Base-by-base conservation (phyloP, 2,888 invertebrate species). In the Leucophenga montana region DNA sequence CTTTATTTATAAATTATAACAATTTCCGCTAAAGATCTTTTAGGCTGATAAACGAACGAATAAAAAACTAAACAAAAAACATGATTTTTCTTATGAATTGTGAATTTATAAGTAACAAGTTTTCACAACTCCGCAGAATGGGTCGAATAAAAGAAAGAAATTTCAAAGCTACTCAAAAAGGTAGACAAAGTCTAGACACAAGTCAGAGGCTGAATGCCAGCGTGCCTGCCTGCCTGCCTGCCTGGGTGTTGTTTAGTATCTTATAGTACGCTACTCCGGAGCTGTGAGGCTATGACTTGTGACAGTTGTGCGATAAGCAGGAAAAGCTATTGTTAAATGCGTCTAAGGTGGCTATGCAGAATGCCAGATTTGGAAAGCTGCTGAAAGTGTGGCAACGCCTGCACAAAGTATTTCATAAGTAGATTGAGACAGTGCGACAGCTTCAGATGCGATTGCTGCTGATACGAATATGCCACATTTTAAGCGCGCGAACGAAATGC, bases 271-370 rank as follows among this genome's bases (percentile, higher is more conserved):
- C 50, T 50, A 18, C 50, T 18, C n/a, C 3, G 16, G 3, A 16
- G n/a, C 57, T 11, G 31, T 57, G 57, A n/a, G 22, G 31, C 20
- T 18, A 14, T 18, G 46, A 62, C 62, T 64, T 64, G 62, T 48
- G 62, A 64, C 62, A 64, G 62, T 48, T 64, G 46, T n/a, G 18
- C 62, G 62, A 64, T 64, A 64, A 64, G 62, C 62, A 22, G 14
- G n/a, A 31, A 59, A 59, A 59, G 31, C 16, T 11, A 33, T 59
- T 33, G 59, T 59, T 59, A 33, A 56, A 5, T 11, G 14, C 11
- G 3, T 11, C 56, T 22, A 56, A 14, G 14, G 20, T 18, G 54
- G 54, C 22, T 1, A 50, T 6, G 22, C 22, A 3, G 20, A 20
- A 1, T 22, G 20, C 22, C 56, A 4, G 56, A 3, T 22, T 56